phyloP scores from a whole-genome alignment of 2,113 vertebrate genomes.

The Oreocharis arfaki region DNA sequence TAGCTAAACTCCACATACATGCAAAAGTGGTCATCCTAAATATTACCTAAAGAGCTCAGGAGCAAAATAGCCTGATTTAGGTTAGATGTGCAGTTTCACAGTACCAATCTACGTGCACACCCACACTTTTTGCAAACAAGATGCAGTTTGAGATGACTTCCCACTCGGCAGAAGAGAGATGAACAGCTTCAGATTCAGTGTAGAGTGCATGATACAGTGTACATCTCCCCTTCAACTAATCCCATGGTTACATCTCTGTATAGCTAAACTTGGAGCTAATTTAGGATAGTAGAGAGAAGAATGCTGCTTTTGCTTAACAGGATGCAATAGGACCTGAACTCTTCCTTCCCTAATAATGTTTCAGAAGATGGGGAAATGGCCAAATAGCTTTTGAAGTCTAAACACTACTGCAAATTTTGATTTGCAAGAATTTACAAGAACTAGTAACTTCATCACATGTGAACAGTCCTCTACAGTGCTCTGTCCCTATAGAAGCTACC shows the following conservation, averaged over 20 bases:
- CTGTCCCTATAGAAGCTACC: background rate
- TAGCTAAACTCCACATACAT: background rate
- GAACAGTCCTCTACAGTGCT: background rate
- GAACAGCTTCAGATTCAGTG: background rate
- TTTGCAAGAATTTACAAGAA: background rate
- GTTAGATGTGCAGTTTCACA: background rate
- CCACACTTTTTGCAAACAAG: background rate
- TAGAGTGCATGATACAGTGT: background rate
- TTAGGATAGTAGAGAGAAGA: background rate
- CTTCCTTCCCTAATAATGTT: background rate
- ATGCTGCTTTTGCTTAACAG: background rate
- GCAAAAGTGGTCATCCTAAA: background rate
- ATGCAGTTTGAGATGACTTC: background rate
- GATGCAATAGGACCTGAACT: background rate
- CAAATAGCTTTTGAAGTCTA: background rate
- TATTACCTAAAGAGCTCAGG: background rate
- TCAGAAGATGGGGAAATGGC: background rate
- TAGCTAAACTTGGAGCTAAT: background rate
- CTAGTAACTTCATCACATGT: background rate
- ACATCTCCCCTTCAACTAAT: background rate
- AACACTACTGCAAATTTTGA: background rate
- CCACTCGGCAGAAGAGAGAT: background rate
- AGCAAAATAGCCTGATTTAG: background rate
- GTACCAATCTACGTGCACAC: background rate
- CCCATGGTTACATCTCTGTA: background rate